Base-by-base conservation (phyloP, 1,140 invertebrate genomes). In the Trissolcus basalis region DNA sequence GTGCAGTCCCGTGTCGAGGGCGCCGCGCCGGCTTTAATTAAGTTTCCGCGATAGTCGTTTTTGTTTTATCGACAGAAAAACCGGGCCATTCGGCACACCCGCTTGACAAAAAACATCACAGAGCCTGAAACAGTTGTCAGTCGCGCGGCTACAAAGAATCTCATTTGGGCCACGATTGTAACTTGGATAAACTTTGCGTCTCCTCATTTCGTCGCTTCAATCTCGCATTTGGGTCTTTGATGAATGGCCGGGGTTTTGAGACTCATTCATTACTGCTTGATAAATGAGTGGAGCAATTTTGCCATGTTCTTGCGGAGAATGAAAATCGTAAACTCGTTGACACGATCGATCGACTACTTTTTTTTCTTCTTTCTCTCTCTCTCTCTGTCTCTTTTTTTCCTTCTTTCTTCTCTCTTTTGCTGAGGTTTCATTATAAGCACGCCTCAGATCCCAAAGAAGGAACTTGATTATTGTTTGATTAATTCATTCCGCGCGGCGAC, bases 381-480 rank as follows among this genome's bases (percentile, higher is more conserved):
- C 19, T 27, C 19, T 1, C 19, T 27, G 2, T 27, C 19, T 27
- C 19, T 27, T 1, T 27, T 27, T 27, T 27, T 27, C 19, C 1
- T 27, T n/a, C 19, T 6, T 3, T 6, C 19, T 1, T 27, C 19
- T 27, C 19, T 27, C 19, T 27, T 27, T 27, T 27, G 19, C 19
- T 27, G 19, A 27, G 19, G 19, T 27, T 27, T 27, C 19, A 27
- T 27, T 27, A 27, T 27, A 27, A 27, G 19, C 19, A 27, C 59
- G 55, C 48, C 53, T 14, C 60, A 33, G n/a, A 33, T 15, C 49
- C n/a, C 73, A 51, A 60, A 27, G 60, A 49, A 70, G 2, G 2
- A 76, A 64, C 36, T 71, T 70, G 48, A 71, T 61, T 67, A 35
- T 67, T 44, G 67, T 71, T 67, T 67, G 73, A 70, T 67, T 71